Percentiles rank a stretch among this genome's conserved stretches.
phyloP scores from a whole-genome alignment of 1,140 invertebrate genomes.

The Megalopta genalis region DNA sequence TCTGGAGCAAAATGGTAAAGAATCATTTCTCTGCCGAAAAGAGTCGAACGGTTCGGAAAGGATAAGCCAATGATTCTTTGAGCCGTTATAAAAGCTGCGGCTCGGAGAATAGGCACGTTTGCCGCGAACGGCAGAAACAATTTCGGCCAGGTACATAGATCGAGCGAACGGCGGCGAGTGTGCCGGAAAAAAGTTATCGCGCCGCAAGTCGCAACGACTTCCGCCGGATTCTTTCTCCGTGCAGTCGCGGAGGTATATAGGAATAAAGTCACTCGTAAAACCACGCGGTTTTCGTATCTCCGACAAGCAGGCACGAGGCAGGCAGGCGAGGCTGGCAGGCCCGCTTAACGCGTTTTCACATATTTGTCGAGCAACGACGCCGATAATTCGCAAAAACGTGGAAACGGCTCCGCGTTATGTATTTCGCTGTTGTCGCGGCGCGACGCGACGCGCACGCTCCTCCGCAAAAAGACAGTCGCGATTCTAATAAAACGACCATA shows the following conservation, averaged over 20 bases:
- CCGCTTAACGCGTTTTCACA: too few relatives aligned
- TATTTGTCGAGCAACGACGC: neutral
- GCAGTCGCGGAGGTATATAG: too few relatives aligned
- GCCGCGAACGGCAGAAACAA: too few relatives aligned
- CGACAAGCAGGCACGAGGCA: neutral
- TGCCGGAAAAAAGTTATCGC: too few relatives aligned
- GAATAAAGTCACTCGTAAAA: conserved; percentile 3
- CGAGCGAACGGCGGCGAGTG: too few relatives aligned
- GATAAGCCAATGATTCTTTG: too few relatives aligned
- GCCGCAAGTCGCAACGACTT: too few relatives aligned
- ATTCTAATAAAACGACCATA: neutral
- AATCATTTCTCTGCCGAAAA: neutral
- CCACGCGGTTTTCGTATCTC: conserved; percentile 5
- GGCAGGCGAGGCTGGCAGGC: neutral
- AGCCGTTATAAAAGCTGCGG: too few relatives aligned
- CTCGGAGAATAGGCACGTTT: too few relatives aligned
- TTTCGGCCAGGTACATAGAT: too few relatives aligned
- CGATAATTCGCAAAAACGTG: neutral
- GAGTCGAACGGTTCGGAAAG: neutral
- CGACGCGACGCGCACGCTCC: neutral
- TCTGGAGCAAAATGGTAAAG: too few relatives aligned
- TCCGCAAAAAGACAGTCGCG: neutral
- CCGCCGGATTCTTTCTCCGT: too few relatives aligned
- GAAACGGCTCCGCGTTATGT: neutral
- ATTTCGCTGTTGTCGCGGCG: neutral